Percentiles rank a stretch among this genome's conserved stretches.
These are phyloP conservation scores for Pipa parva DNA, from an alignment of 2,113 vertebrate species.

Conservation along the genomic window DNA sequence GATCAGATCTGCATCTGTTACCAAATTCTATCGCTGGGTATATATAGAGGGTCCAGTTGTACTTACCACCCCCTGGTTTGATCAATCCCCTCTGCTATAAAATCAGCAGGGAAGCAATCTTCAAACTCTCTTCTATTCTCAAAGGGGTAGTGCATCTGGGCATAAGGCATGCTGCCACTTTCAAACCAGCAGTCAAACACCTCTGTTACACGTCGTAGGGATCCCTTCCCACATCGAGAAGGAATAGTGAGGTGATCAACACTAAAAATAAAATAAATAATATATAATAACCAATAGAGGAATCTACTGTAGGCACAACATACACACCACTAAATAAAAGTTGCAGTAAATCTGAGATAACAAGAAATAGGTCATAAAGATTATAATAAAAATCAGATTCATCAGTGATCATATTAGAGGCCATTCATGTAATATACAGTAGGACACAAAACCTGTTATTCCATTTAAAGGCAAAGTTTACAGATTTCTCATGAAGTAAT, in stretches of 20 bases:
- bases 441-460: no score
- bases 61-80: conserved; percentile 92
- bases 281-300: background rate
- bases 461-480: no score
- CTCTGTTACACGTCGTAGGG: conserved; percentile 73
- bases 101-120: conserved; percentile 91
- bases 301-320: no score
- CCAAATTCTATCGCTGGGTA: no score
- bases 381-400: no score
- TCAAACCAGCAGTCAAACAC: conserved; percentile 99
- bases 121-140: conserved; percentile 86
- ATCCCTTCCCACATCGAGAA: conserved; percentile 77
- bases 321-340: background rate
- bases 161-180: conserved; percentile 97
- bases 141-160: conserved; percentile 94
- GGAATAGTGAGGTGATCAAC: conserved; percentile 81
- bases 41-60: background rate
- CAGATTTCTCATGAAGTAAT: no score
- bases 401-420: no score
- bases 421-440: no score
- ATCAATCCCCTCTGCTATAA: conserved; percentile 96
- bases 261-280: conserved; percentile 51
- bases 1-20: no score
- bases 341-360: background rate
- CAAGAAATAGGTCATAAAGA: rapidly evolving